Conservation (phyloP, 2,113 vertebrate genomes). For the Pristiophorus japonicus region DNA sequence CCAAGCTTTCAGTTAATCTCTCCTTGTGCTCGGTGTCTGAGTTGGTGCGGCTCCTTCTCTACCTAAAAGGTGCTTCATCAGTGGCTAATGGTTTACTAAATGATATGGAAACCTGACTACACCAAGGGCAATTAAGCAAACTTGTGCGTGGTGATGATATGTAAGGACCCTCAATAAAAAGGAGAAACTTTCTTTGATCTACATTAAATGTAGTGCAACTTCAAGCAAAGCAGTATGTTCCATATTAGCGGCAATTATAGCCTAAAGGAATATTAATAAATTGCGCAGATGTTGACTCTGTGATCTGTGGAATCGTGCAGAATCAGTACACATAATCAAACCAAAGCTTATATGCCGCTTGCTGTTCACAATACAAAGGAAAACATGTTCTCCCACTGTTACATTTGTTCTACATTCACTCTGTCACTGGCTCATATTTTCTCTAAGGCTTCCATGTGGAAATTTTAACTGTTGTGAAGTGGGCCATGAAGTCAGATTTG, state of each 20-base stretch:
- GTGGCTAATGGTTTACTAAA: neutral
- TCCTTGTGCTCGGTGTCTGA: neutral
- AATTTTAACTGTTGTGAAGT: neutral
- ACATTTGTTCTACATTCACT: neutral
- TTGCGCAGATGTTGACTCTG: neutral
- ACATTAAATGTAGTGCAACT: neutral
- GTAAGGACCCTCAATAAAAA: neutral
- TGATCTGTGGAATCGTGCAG: neutral
- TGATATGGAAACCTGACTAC: neutral
- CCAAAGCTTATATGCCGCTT: neutral
- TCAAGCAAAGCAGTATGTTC: neutral
- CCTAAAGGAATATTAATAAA: slow-evolving; percentile 18
- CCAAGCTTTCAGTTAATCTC: neutral
- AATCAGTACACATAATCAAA: neutral
- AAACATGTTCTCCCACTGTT: neutral
- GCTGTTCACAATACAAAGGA: neutral
- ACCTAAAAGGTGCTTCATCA: neutral
- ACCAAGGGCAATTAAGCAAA: neutral
- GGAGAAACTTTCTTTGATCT: neutral
- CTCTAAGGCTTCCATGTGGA: neutral
- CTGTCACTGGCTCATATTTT: neutral
- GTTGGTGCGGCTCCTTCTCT: neutral
- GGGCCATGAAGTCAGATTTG: neutral
- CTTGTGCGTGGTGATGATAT: neutral
- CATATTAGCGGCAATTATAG: slow-evolving; percentile 7